Evolutionary conservation across 2,113 vertebrate genomes (phyloP), one percentile per base, ranked within the genome.

Genomic region (Osmerus eperlanus): DNA sequence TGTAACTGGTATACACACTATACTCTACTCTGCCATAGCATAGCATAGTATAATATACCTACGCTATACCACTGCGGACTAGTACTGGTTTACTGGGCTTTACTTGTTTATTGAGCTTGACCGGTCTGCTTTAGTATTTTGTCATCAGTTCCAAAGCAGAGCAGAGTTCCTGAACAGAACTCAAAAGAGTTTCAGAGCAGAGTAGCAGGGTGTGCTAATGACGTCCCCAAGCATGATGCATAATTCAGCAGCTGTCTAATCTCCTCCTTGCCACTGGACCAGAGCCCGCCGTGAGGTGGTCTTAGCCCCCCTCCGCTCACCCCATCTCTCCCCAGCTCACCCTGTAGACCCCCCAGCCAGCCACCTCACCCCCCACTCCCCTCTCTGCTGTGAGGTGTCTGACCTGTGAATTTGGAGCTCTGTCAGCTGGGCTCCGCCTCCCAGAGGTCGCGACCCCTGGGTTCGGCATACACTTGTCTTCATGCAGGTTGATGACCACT

Each of bases 211-310:
- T 4, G 29, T 32, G 29, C 29, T 32, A 32, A 32, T 32, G 29
- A 32, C 3, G 68, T 28, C n/a, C 25, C n/a, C 41, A n/a, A 21
- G 59, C 14, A 7, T 25, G 47, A 41, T 85, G 78, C 82, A 82
- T 82, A 75, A 85, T 82, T 70, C 71, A 80, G 69, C 67, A 67
- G 71, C 23, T 21, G 25, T 77, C 70, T 70, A 80, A 51, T 82
- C 66, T 23, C 9, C 53, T 67, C 52, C 68, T 59, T 25, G 41
- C 52, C 21, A 14, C 36, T 11, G 53, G 55, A 68, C 32, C 72
- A 53, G 51, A n/a, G 58, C 5, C 51, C 23, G 41, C 62, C 21
- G 55, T 16, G 69, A 54, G 64, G 62, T 65, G 68, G 68, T 67
- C 73, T 8, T 15, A 51, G 41, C 67, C 3, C 62, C 12, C 52